Conservation (phyloP, 2,113 vertebrate genomes). For the Puntigrus tetrazona region DNA sequence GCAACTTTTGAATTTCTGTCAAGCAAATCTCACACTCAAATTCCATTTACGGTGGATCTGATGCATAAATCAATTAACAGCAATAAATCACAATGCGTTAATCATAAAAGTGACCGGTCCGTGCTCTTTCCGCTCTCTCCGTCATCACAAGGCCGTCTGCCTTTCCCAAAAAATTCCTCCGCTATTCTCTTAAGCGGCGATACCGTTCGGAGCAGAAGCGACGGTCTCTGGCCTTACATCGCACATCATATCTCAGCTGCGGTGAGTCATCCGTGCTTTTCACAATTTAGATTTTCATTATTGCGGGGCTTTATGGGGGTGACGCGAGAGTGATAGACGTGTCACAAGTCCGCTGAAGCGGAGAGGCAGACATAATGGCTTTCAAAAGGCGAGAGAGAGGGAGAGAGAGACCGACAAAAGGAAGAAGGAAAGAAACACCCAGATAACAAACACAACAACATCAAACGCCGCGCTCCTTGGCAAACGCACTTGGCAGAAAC, state of each 20-base stretch:
- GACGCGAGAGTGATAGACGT: slow-evolving; percentile 32
- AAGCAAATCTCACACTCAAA: neutral
- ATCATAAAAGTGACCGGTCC: neutral
- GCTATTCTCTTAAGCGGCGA: neutral
- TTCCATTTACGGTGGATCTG: neutral
- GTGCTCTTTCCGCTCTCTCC: no score
- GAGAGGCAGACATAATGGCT: slow-evolving; percentile 13
- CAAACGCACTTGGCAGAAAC: slow-evolving; percentile 55
- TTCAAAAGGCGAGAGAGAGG: neutral
- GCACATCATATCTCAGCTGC: slow-evolving; percentile 10
- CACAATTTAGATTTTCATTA: slow-evolving; percentile 25
- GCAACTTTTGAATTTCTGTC: neutral
- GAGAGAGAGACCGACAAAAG: neutral
- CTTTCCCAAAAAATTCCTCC: neutral
- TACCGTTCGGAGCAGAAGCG: neutral
- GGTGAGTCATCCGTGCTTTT: slow-evolving; percentile 14
- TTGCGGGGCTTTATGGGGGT: slow-evolving; percentile 9
- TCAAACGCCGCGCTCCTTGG: slow-evolving; percentile 60
- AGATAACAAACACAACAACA: slow-evolving; percentile 58
- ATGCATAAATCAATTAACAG: neutral
- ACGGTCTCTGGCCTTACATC: neutral
- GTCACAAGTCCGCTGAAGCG: slow-evolving; percentile 9
- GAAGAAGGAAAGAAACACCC: slow-evolving; percentile 32
- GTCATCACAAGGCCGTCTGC: neutral
- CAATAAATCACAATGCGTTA: neutral